Evolutionary conservation across 92 coral and sea anemone species (phyloP).

Genomic region (Paramuricea clavata): DNA sequence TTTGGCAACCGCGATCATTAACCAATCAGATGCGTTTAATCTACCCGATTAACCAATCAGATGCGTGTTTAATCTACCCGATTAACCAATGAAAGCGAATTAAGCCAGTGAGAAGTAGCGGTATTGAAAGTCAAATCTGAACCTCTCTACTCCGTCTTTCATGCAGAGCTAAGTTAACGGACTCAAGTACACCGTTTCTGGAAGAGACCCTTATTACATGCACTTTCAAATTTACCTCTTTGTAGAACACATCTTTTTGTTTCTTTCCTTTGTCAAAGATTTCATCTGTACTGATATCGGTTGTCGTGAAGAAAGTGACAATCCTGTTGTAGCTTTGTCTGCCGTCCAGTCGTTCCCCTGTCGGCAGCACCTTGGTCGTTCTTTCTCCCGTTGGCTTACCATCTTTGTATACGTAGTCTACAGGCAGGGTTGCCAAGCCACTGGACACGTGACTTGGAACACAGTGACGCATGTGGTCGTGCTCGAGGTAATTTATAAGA

Average conservation of each 20-base stretch:
- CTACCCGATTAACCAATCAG: too few species aligned
- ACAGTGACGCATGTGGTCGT: slow-evolving; percentile 89
- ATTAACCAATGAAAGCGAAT: too few species aligned
- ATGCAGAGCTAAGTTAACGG: too few species aligned
- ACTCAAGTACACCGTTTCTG: too few species aligned
- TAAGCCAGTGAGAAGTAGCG: too few species aligned
- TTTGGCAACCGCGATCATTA: too few species aligned
- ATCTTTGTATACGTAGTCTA: slow-evolving; percentile 80
- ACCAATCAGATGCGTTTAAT: too few species aligned
- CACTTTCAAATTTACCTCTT: slow-evolving; percentile 64
- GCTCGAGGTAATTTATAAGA: slow-evolving; percentile 80
- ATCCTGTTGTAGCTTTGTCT: slow-evolving; percentile 76
- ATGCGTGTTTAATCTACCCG: too few species aligned
- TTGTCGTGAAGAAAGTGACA: slow-evolving; percentile 85
- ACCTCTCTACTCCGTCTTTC: too few species aligned
- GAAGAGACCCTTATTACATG: too few species aligned
- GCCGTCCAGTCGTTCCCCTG: slow-evolving; percentile 83
- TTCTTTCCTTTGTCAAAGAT: slow-evolving; percentile 75
- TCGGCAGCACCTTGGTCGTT: slow-evolving; percentile 77
- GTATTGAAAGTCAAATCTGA: too few species aligned
- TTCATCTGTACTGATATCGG: slow-evolving; percentile 75
- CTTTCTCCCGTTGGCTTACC: slow-evolving; percentile 71
- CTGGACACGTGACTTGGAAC: slow-evolving; percentile 88
- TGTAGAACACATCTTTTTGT: slow-evolving; percentile 72
- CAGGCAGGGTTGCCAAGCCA: slow-evolving; percentile 83